Conservation (phyloP, 2,888 invertebrate genomes). For the Laothoe populi region DNA sequence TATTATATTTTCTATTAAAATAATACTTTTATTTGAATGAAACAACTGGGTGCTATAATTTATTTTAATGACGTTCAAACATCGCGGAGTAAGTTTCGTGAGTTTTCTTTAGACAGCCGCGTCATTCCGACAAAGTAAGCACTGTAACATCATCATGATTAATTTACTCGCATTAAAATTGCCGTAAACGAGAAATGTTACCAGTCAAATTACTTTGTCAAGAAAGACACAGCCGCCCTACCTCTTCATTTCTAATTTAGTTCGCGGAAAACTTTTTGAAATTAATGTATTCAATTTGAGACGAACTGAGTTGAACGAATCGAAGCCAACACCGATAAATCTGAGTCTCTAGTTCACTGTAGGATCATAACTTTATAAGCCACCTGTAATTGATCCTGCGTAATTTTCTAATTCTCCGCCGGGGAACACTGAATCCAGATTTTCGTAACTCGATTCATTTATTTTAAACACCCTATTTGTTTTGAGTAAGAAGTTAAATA, state of each 20-base stretch:
- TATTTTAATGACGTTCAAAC: conserved; percentile 21
- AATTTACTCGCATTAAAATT: conserved; percentile 48
- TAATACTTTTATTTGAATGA: background rate
- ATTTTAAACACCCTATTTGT: conserved; percentile 37
- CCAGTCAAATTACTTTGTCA: conserved; percentile 52
- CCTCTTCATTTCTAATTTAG: conserved; percentile 51
- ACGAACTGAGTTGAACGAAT: conserved; percentile 60
- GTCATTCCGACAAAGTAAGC: conserved; percentile 30
- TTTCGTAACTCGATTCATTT: conserved; percentile 48
- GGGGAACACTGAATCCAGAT: conserved; percentile 37
- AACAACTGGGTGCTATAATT: conserved; percentile 16
- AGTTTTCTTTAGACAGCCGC: conserved; percentile 21
- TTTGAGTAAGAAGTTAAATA: conserved; percentile 27
- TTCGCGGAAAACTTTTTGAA: conserved; percentile 56
- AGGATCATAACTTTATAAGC: conserved; percentile 72
- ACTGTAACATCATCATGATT: conserved; percentile 47
- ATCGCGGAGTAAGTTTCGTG: conserved; percentile 17
- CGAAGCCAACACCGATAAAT: conserved; percentile 66
- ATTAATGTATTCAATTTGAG: conserved; percentile 68
- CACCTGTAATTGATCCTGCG: conserved; percentile 66
- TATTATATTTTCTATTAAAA: background rate
- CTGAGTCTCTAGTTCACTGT: conserved; percentile 55
- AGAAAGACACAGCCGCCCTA: conserved; percentile 40
- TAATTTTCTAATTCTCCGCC: conserved; percentile 58
- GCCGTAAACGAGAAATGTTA: conserved; percentile 47